These are phyloP conservation scores for Trichomalopsis sarcophagae DNA, from an alignment of 1,140 invertebrate species.

Conservation along the genomic window DNA sequence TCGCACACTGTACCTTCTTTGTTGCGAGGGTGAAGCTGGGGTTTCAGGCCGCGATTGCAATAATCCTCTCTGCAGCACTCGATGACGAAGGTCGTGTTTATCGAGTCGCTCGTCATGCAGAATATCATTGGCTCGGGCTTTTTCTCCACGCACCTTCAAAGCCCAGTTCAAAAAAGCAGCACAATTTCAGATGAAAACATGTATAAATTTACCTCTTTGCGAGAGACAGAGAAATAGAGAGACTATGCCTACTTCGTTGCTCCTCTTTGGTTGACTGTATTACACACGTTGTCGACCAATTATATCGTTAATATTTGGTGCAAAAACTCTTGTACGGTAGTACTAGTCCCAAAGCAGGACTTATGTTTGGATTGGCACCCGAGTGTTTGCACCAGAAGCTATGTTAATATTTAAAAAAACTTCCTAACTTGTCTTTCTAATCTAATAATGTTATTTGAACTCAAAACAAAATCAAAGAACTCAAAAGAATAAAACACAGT, in stretches of 20 bases:
- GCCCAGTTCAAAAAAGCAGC: slow-evolving; percentile 68
- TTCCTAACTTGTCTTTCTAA: slow-evolving; percentile 25
- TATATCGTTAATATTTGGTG: not conserved
- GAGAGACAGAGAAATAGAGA: not conserved
- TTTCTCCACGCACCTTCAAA: slow-evolving; percentile 74
- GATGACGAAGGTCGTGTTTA: slow-evolving; percentile 78
- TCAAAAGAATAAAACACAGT: slow-evolving; percentile 17
- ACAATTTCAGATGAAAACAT: slow-evolving; percentile 63
- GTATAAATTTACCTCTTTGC: slow-evolving; percentile 27
- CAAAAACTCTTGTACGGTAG: slow-evolving; percentile 11
- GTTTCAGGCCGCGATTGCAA: slow-evolving; percentile 79
- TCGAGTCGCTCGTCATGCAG: slow-evolving; percentile 73
- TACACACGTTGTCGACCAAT: not conserved
- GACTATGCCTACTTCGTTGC: slow-evolving; percentile 13
- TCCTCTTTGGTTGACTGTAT: not conserved
- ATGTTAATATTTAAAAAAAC: slow-evolving; percentile 49
- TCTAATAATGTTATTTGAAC: slow-evolving; percentile 49
- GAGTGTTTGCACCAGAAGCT: slow-evolving; percentile 44
- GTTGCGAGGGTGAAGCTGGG: slow-evolving; percentile 72
- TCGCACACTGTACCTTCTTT: slow-evolving; percentile 71
- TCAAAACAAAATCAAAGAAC: slow-evolving; percentile 44
- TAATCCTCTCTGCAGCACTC: slow-evolving; percentile 82
- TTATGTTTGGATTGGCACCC: not conserved
- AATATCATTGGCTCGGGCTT: slow-evolving; percentile 74
- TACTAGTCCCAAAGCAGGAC: too few species aligned